Conservation (phyloP, 1,140 invertebrate species). For the Brachionus koreanus region DNA sequence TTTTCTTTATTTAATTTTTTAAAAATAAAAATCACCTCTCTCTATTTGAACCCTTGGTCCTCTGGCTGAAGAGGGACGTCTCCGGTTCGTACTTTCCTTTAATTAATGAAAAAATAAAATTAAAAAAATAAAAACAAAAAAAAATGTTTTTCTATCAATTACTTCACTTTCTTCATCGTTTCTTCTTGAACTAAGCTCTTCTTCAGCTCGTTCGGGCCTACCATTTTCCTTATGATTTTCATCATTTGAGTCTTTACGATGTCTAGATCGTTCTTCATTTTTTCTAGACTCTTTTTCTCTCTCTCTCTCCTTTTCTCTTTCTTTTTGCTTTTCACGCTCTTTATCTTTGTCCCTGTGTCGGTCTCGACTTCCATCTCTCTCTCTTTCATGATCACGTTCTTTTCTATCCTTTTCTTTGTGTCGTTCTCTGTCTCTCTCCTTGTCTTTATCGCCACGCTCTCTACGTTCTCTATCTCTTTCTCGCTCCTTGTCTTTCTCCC, state of each 20-base stretch:
- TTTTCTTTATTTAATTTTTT: neutral
- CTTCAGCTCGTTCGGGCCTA: neutral
- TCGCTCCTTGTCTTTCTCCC: slow-evolving; percentile 43
- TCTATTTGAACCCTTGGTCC: slow-evolving; percentile 25
- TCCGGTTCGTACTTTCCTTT: neutral
- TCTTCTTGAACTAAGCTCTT: neutral
- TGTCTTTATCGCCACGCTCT: slow-evolving; percentile 47
- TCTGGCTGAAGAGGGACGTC: slow-evolving; percentile 20
- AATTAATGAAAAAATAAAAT: neutral
- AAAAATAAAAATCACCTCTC: neutral
- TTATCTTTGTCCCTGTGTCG: slow-evolving; percentile 40
- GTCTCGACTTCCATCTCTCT: neutral
- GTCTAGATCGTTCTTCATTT: slow-evolving; percentile 45
- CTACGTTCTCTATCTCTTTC: slow-evolving; percentile 47
- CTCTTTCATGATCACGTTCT: slow-evolving; percentile 45
- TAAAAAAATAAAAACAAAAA: neutral
- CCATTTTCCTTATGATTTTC: neutral
- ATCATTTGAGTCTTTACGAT: slow-evolving; percentile 42
- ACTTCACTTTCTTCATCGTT: slow-evolving; percentile 10
- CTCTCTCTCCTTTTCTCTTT: slow-evolving; percentile 45
- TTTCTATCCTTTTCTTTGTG: slow-evolving; percentile 45
- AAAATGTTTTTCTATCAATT: too few relatives aligned
- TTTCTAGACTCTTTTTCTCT: slow-evolving; percentile 37
- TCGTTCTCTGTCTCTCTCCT: slow-evolving; percentile 46
- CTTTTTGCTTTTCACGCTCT: slow-evolving; percentile 46